Percentiles rank a stretch among this genome's conserved stretches.
These are phyloP conservation scores for Esperia sulphurella DNA, from an alignment of 2,888 invertebrate genomes.

Conservation along the genomic window DNA sequence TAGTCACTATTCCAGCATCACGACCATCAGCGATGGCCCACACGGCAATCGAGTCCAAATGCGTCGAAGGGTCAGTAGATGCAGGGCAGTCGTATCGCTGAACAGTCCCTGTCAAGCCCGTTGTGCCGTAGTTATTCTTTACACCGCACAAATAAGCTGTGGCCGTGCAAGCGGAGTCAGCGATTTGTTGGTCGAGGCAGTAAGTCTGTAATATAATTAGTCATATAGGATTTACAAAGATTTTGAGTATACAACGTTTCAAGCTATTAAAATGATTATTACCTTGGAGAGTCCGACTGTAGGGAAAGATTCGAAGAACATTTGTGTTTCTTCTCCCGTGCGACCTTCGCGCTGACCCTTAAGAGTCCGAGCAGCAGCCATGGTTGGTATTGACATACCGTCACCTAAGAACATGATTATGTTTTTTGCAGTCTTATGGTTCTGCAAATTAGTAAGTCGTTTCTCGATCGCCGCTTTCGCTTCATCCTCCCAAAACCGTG, in stretches of 20 bases:
- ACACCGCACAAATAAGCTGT: conserved; percentile 84
- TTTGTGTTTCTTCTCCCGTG: conserved; percentile 78
- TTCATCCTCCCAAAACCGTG: conserved; percentile 60
- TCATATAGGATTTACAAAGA: background rate
- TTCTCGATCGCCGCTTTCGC: conserved; percentile 54
- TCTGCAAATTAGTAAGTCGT: conserved; percentile 44
- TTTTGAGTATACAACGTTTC: background rate
- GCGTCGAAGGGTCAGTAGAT: conserved; percentile 67
- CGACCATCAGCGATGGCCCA: conserved; percentile 79
- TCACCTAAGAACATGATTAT: conserved; percentile 86
- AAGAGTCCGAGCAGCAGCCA: conserved; percentile 82
- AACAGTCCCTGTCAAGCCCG: conserved; percentile 83
- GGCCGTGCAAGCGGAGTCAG: conserved; percentile 85
- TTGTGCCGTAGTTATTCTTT: conserved; percentile 80
- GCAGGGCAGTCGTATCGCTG: conserved; percentile 77
- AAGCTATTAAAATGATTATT: conserved; percentile 1
- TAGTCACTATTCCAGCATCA: conserved; percentile 80
- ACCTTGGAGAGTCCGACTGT: conserved; percentile 82
- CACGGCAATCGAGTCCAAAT: conserved; percentile 81
- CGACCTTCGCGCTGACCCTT: conserved; percentile 77
- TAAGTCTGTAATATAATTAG: conserved; percentile 55
- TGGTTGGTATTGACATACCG: conserved; percentile 85
- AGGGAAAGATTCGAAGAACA: conserved; percentile 82
- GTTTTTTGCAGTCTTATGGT: conserved; percentile 52
- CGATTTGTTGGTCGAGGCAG: conserved; percentile 79